Base-by-base conservation (phyloP, 2,888 invertebrate species). In the Megaustenia siamemsis region DNA sequence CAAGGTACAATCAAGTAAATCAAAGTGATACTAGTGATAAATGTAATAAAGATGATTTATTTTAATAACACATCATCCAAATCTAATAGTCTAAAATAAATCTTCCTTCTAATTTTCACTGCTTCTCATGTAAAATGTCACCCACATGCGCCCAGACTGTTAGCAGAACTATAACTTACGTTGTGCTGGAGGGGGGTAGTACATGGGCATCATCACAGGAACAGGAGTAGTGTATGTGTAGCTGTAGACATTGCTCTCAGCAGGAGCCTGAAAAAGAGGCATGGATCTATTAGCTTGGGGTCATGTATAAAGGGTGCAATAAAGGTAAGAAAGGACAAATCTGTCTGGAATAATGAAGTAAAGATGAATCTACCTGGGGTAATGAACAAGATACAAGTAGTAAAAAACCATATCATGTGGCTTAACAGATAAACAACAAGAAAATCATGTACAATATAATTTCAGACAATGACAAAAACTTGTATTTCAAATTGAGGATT, bases 131-230 rank as follows among this genome's bases (percentile, higher is more conserved):
- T 4, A 53, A 53, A 21, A 21, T 3, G 18, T 53, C 53, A 53
- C 21, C 18, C 4, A 21, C 18, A 10, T 53, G 53, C 45, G 21
- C 18, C 12, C 53, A 12, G 24, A 32, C 40, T 32, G 6, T 24
- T 28, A 56, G 3, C 10, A 76, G 76, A 24, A 38, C 21, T 10
- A 15, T 71, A n/a, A 49, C 81, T 68, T 69, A 81, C 81, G n/a
- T 68, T 56, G 82, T 28, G 45, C 38, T 73, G 45, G 71, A 10
- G 68, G 84, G 68, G 88, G 87, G 60, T 88, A 88, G 73, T 87
- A 89, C 86, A 87, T 86, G 38, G 89, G 88, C 85, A 87, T 88
- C 85, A 88, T 88, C 45, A 88, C 73, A 68, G 88, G 89, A 12
- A 86, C 84, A 63, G 84, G 83, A 18, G 75, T 66, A 32, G 53